These are phyloP conservation scores for Drosophila buzzatii DNA, from an alignment of 2,888 invertebrate species.

Conservation along the genomic window DNA sequence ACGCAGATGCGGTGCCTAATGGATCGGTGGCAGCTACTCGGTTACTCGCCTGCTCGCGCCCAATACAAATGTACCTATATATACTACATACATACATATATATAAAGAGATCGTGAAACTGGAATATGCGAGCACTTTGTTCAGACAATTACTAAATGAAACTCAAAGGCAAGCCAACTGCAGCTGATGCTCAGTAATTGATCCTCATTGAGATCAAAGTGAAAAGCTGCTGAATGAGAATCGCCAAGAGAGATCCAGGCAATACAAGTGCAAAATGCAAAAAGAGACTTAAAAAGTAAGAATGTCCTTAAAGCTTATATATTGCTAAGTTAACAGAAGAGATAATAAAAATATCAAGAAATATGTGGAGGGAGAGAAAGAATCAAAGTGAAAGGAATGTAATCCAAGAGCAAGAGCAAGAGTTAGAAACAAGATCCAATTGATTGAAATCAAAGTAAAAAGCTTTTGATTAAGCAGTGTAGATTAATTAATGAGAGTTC, in stretches of 20 bases:
- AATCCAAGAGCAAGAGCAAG: no score
- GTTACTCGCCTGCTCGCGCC: constrained; percentile 2
- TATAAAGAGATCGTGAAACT: not conserved
- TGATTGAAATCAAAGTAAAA: not conserved
- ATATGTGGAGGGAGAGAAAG: no score
- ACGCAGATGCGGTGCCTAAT: constrained; percentile 81
- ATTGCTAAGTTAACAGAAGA: no score
- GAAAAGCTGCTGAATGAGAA: not conserved
- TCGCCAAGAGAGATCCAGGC: not conserved
- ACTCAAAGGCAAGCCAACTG: not conserved
- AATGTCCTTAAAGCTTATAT: no score
- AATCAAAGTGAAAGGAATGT: no score
- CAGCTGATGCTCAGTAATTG: not conserved
- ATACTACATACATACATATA: not conserved
- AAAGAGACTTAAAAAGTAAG: not conserved
- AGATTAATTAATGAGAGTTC: no score
- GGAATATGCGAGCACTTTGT: constrained; percentile 6
- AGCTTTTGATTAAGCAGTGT: not conserved
- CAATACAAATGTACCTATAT: not conserved
- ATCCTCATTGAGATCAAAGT: not conserved
- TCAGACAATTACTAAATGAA: constrained; percentile 9
- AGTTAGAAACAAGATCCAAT: no score
- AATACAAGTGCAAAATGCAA: not conserved
- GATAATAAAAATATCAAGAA: no score
- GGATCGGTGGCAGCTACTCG: constrained; percentile 70